Base-by-base conservation (phyloP, 2,888 invertebrate genomes). In the Idaea straminata region DNA sequence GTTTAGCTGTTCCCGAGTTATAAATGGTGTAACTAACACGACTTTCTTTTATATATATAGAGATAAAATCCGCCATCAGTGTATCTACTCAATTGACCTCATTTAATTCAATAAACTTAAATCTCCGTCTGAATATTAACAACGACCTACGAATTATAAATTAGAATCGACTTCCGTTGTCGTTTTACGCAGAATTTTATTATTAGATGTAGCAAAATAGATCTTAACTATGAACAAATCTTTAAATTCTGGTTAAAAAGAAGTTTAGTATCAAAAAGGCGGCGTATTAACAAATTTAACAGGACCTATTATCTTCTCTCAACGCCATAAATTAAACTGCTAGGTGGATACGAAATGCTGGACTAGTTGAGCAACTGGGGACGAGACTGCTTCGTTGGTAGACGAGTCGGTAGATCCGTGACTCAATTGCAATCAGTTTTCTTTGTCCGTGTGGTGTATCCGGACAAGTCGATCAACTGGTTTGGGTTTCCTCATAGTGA, bases 281-380 rank as follows among this genome's bases (percentile, higher is more conserved):
- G 78, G 76, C 81, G 78, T 85, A 85, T 86, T 85, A 86, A 85
- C 83, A 83, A 87, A 88, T 86, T 87, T 84, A 84, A 85, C 86
- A 85, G 81, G 83, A 81, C 82, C 88, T 87, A 90, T 90, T 91
- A 91, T 88, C 86, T 84, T 81, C 83, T 83, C 82, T 86, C 85
- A 87, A 85, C 87, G 83, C 86, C 85, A 86, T 90, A 91, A 89
- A 90, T 91, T 90, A 89, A 88, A 88, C 85, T 80, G 79, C 84
- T 85, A 84, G 81, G 82, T 84, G 82, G 77, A 80, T 83, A 82
- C 76, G 76, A 64, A 70, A 89, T 79, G 61, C 64, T 60, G 66
- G 74, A 88, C 79, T 66, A 57, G 82, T 85, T 69, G 75, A 68
- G 76, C 79, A 75, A 62, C 64, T 63, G 68, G 78, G 68, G 68